These are phyloP conservation scores for Leucophora obtusa DNA, from an alignment of 2,888 invertebrate species.

Conservation along the genomic window DNA sequence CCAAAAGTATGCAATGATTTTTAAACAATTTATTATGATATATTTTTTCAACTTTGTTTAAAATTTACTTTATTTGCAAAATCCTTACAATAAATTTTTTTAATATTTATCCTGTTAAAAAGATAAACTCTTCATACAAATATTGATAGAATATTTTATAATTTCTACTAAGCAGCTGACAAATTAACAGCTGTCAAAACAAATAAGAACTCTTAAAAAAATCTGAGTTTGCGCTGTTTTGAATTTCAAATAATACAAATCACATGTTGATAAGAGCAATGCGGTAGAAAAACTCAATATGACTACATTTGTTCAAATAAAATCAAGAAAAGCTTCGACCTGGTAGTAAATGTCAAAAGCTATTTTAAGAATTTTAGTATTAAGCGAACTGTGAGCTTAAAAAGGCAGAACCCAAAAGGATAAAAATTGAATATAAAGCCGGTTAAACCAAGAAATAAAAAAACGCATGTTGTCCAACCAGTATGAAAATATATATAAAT, in stretches of 20 bases:
- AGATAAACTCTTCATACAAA: too few species aligned
- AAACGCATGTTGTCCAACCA: conserved; percentile 52
- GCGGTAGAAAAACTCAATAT: conserved; percentile 43
- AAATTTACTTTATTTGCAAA: too few species aligned
- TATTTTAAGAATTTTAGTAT: conserved; percentile 67
- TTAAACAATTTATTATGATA: too few species aligned
- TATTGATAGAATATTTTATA: background rate
- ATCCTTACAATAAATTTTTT: too few species aligned
- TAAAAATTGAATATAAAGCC: conserved; percentile 58
- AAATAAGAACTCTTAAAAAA: conserved; percentile 6
- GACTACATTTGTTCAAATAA: background rate
- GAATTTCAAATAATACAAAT: conserved; percentile 18
- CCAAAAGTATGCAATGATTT: too few species aligned
- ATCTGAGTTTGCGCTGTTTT: conserved; percentile 41
- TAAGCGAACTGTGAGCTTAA: conserved; percentile 70
- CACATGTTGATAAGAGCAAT: conserved; percentile 62
- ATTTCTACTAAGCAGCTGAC: conserved; percentile 40
- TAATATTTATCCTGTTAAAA: too few species aligned
- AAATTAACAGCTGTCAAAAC: conserved; percentile 44
- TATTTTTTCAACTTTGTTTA: too few species aligned
- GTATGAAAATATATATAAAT: conserved; percentile 10
- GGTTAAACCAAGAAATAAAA: conserved; percentile 57
- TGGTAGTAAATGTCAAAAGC: conserved; percentile 61
- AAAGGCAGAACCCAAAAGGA: conserved; percentile 64
- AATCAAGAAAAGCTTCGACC: conserved; percentile 59